Evolutionary conservation across 2,797 vertebrate genomes (phyloP).

Genomic region (Molothrus aeneus): DNA sequence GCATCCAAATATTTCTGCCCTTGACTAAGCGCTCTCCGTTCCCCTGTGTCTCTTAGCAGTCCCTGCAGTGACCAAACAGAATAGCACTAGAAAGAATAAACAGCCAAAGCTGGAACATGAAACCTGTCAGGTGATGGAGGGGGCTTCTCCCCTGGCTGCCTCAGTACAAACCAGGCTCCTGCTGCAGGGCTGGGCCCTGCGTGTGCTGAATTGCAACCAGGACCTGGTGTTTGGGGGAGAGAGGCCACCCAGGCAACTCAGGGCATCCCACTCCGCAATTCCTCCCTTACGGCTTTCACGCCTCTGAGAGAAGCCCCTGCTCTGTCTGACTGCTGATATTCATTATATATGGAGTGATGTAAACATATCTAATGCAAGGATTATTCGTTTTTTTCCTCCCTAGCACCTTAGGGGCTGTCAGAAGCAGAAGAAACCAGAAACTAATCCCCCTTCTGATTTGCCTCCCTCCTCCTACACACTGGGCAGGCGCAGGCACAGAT

Average conservation of each 20-base stretch:
- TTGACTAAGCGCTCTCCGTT: background rate
- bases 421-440: constrained; percentile 28
- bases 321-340: background rate
- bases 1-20: constrained; percentile 1
- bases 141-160: background rate
- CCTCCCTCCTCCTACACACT: background rate
- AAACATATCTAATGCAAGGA: background rate
- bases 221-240: background rate
- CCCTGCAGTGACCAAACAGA: background rate
- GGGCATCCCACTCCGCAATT: background rate
- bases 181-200: background rate
- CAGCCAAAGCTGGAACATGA: background rate
- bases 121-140: background rate
- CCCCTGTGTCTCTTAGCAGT: background rate
- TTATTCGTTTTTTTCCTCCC: background rate
- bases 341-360: constrained; percentile 22
- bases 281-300: accelerated
- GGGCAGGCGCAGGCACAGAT: background rate
- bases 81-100: background rate
- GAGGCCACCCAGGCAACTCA: background rate
- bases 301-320: background rate
- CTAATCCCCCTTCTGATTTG: background rate
- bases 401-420: background rate
- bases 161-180: background rate
- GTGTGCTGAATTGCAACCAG: background rate